Evolutionary conservation across 2,797 vertebrate genomes (phyloP), one percentile per base, ranked within the genome.

Genomic region (Anguilla marmorata): DNA sequence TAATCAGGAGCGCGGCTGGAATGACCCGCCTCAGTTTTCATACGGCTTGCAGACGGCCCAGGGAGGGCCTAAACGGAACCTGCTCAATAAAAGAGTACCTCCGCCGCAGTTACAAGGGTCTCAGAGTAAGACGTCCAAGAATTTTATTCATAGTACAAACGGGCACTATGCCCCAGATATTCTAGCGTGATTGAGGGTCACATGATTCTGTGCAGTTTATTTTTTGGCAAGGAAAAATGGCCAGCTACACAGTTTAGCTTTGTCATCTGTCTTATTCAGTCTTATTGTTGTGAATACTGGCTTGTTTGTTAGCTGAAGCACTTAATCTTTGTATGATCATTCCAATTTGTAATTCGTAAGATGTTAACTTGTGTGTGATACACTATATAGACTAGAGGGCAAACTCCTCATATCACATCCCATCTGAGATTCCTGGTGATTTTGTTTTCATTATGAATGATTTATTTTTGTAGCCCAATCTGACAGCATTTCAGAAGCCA

Each of bases 11-110:
- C 95, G 97, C 0, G 98, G 98, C 8, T 99, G 98, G 98, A 99
- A 98, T 82, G 98, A 98, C 91, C 98, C 98, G 0, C 98, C 98
- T 0, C 98, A 98, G 93, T 97, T 99, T 88, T 99, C 98, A 0
- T 98, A 98, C 0, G 96, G 97, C 76, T 94, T 98, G 63, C 98
- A 98, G 94, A 94, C 90, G 88, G 91, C 93, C 7, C 90, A 83
- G 0, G 92, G 93, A 1, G 94, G 94, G 30, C 90, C 94, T 0
- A 96, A 94, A 89, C 95, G 92, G 84, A 94, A 93, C 14, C 89
- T 91, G 0, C 94, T 98, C 76, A 96, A 95, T 80, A 97, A 95
- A 90, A 95, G 97, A 87, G 94, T 95, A 0, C 92, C 93, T 0
- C 93, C 94, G 1, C 92, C 92, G 0, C 92, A 92, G 58, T 92